phyloP scores from a whole-genome alignment of 2,888 invertebrate species.

The Drepana falcataria region DNA sequence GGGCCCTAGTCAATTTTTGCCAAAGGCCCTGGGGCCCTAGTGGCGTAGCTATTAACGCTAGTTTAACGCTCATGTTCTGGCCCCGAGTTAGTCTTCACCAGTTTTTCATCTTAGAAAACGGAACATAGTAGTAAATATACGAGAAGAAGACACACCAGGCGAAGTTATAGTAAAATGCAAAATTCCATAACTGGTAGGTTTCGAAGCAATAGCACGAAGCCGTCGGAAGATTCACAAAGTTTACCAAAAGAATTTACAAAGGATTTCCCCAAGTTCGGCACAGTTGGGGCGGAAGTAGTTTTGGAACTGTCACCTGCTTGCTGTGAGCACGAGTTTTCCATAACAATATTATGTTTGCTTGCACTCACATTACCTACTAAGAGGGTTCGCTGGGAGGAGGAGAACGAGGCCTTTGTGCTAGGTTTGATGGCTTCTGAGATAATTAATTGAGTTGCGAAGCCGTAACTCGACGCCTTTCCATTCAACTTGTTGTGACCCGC shows the following conservation, averaged over 20 bases:
- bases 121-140: not conserved
- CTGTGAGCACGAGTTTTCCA: not conserved
- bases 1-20: too few relatives aligned
- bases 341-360: not conserved
- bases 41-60: too few relatives aligned
- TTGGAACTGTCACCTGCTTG: slow-evolving; percentile 2
- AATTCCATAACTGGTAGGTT: slow-evolving; percentile 16
- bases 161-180: not conserved
- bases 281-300: slow-evolving; percentile 7
- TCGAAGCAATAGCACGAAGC: slow-evolving; percentile 9
- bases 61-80: too few relatives aligned
- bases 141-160: not conserved
- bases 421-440: too few relatives aligned
- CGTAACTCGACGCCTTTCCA: not conserved
- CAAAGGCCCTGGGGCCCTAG: too few relatives aligned
- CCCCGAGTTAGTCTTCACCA: too few relatives aligned
- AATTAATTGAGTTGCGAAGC: not conserved
- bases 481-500: too few relatives aligned
- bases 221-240: slow-evolving; percentile 16
- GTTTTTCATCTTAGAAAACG: too few relatives aligned
- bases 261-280: slow-evolving; percentile 13
- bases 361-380: not conserved
- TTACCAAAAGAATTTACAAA: slow-evolving; percentile 15
- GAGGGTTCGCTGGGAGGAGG: not conserved
- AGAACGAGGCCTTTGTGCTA: not conserved